phyloP scores from a whole-genome alignment of 2,888 invertebrate genomes.

The Steromphala cineraria region DNA sequence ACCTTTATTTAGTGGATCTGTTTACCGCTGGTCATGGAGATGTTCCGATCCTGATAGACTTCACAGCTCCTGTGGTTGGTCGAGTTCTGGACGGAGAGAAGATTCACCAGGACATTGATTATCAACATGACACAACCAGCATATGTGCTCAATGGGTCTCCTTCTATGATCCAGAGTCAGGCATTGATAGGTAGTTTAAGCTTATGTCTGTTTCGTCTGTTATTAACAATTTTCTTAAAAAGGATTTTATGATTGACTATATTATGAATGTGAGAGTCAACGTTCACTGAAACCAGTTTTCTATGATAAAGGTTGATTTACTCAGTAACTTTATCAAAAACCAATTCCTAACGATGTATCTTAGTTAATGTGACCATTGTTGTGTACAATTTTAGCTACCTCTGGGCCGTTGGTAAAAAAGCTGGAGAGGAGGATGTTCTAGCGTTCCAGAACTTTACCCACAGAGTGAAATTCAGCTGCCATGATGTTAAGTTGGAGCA shows the following conservation, averaged over 20 bases:
- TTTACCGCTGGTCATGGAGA: conserved; percentile 54
- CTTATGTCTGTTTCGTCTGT: too few species aligned
- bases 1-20: conserved; percentile 45
- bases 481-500: conserved; percentile 35
- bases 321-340: too few species aligned
- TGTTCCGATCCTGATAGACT: conserved; percentile 60
- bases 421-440: conserved; percentile 44
- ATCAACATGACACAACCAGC: conserved; percentile 38
- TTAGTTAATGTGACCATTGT: not conserved
- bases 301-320: too few species aligned
- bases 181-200: conserved; percentile 48
- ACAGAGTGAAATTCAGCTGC: conserved; percentile 43
- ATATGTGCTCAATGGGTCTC: conserved; percentile 58
- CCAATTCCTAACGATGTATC: too few species aligned
- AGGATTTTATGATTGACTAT: too few species aligned
- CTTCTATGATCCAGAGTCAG: conserved; percentile 62
- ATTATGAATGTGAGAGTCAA: too few species aligned
- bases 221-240: too few species aligned
- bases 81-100: conserved; percentile 53
- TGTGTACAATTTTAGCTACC: conserved; percentile 30
- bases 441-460: conserved; percentile 38
- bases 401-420: conserved; percentile 51
- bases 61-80: conserved; percentile 51
- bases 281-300: too few species aligned
- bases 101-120: conserved; percentile 41